Percentiles rank a stretch among this genome's conserved stretches.
phyloP scores from a whole-genome alignment of 2,797 vertebrate species.

The Gobio occitaniae region DNA sequence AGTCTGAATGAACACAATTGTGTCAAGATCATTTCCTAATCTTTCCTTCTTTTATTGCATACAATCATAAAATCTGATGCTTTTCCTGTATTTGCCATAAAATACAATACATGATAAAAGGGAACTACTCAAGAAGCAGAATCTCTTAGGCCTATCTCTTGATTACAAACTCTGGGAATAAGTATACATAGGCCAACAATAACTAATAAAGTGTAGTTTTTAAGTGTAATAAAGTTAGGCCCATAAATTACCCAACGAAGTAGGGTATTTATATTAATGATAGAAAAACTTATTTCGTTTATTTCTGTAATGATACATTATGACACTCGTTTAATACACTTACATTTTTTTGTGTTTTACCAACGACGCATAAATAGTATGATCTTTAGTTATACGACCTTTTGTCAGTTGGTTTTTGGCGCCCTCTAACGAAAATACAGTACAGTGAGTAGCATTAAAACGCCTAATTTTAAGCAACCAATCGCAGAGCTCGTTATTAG shows the following conservation, averaged over 20 bases:
- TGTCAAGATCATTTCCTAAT: not conserved
- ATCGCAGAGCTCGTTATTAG: constrained; percentile 66
- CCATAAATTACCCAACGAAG: accelerated
- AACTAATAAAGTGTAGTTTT: not conserved
- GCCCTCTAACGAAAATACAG: constrained; percentile 69
- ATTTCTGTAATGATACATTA: not conserved
- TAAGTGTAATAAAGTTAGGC: not conserved
- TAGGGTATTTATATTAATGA: not conserved
- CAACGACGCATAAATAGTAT: not conserved
- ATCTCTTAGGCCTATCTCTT: not conserved
- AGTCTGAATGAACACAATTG: not conserved
- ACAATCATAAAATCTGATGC: not conserved
- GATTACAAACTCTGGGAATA: not conserved
- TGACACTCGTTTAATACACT: not conserved
- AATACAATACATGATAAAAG: not conserved
- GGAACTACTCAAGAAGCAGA: not conserved
- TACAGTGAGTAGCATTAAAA: not conserved
- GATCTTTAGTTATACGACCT: not conserved
- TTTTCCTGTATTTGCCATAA: not conserved
- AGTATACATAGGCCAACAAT: not conserved
- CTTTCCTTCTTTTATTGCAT: not conserved
- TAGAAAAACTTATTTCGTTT: not conserved
- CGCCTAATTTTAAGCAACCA: constrained; percentile 54
- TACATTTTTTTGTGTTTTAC: too few species aligned
- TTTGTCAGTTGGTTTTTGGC: constrained; percentile 39